Conservation (phyloP, 2,113 vertebrate genomes). For the Xenopus laevis region DNA sequence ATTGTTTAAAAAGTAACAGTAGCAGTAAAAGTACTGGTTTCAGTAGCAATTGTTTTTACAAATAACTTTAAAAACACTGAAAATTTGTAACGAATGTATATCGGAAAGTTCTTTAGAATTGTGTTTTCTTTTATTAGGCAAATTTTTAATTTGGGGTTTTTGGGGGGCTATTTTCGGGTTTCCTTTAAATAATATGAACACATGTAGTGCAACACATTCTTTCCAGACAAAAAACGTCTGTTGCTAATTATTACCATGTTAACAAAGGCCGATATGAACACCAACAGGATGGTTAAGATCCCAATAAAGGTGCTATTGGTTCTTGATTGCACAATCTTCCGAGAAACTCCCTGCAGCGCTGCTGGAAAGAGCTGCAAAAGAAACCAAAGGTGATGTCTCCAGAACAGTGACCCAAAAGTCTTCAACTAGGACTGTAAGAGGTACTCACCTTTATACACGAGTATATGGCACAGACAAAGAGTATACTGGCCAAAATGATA, state of each 20-base stretch:
- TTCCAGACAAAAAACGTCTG: too few species aligned
- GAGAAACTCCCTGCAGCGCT: constrained; percentile 79
- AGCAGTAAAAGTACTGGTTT: too few species aligned
- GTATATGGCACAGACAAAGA: constrained; percentile 86
- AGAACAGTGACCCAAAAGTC: background rate
- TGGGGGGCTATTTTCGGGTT: too few species aligned
- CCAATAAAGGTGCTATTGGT: constrained; percentile 84
- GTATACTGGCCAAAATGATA: constrained; percentile 77
- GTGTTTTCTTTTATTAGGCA: too few species aligned
- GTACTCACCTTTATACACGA: constrained; percentile 81
- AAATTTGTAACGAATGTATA: too few species aligned
- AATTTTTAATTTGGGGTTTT: too few species aligned
- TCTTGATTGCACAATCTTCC: constrained; percentile 85
- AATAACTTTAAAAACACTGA: too few species aligned
- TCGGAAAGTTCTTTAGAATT: too few species aligned
- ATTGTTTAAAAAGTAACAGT: too few species aligned
- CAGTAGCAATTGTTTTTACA: too few species aligned
- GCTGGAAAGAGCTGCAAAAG: constrained; percentile 75
- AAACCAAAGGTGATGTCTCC: background rate
- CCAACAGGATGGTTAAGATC: constrained; percentile 82
- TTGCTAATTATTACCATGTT: constrained; percentile 74
- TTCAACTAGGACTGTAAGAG: background rate
- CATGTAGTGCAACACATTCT: too few species aligned
- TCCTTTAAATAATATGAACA: too few species aligned
- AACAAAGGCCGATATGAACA: constrained; percentile 83